phyloP scores from a whole-genome alignment of 2,113 vertebrate species.

The Scomber scombrus region DNA sequence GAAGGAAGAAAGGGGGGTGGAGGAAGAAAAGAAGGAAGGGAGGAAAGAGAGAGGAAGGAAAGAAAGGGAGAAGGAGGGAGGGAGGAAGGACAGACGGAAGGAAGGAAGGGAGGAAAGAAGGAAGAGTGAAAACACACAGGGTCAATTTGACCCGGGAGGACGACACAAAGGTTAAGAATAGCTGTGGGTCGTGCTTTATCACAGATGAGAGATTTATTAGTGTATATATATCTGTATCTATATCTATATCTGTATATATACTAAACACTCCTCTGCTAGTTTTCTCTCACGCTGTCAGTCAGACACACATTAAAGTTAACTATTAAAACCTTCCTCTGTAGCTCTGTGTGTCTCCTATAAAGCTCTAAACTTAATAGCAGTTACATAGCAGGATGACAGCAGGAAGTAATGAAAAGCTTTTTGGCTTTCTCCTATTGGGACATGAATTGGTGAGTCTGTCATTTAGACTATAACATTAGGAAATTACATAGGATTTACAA shows the following conservation, averaged over 20 bases:
- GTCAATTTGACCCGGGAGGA: too few species aligned
- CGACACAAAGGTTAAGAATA: too few species aligned
- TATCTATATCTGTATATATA: too few species aligned
- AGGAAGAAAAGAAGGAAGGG: too few species aligned
- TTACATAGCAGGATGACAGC: not conserved
- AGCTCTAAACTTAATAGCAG: not conserved
- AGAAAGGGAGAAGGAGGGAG: too few species aligned
- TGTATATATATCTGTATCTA: too few species aligned
- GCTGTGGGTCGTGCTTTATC: not conserved
- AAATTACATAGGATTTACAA: conserved; percentile 29
- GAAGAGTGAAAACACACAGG: too few species aligned
- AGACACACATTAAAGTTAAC: too few species aligned
- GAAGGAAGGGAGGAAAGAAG: too few species aligned
- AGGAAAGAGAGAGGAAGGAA: too few species aligned
- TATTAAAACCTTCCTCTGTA: not conserved
- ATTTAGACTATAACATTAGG: conserved; percentile 14
- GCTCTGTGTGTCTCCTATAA: not conserved
- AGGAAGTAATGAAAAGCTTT: conserved; percentile 9
- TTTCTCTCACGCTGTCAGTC: not conserved
- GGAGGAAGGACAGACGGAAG: too few species aligned
- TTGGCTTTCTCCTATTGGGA: not conserved
- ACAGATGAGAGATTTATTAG: not conserved
- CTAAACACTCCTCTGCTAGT: not conserved
- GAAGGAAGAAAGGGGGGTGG: too few species aligned
- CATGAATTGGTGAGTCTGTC: conserved; percentile 17